Evolutionary conservation across 2,797 vertebrate genomes (phyloP).

Genomic region (Orientallactaga sibirica): DNA sequence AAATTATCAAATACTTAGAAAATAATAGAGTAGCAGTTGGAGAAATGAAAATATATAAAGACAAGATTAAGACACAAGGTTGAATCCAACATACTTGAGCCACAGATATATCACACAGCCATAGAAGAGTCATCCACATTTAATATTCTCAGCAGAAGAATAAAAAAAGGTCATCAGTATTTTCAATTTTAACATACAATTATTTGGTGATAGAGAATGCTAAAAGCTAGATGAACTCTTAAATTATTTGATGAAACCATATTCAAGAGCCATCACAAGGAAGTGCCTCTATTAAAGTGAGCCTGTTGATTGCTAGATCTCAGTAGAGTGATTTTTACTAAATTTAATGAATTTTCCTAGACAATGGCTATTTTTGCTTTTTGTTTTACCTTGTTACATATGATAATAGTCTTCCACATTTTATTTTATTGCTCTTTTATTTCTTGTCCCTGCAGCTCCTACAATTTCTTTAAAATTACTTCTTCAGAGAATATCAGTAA

Average conservation of each 20-base stretch:
- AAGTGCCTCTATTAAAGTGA: background rate
- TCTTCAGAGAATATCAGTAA: background rate
- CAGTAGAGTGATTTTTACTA: background rate
- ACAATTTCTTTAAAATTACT: constrained; percentile 29
- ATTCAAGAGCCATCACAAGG: constrained; percentile 9
- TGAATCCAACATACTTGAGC: background rate
- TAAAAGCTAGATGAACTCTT: background rate
- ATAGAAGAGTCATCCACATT: background rate
- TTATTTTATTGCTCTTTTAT: constrained; percentile 48
- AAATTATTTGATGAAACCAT: constrained; percentile 36
- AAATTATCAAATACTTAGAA: background rate
- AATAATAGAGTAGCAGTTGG: background rate
- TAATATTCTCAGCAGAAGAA: constrained; percentile 5
- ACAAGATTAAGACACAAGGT: background rate
- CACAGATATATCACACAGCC: background rate
- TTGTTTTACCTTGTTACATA: constrained; percentile 39
- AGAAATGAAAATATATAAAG: background rate
- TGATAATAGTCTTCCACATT: background rate
- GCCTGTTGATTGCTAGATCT: background rate
- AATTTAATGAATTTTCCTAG: constrained; percentile 46
- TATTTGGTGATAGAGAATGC: background rate
- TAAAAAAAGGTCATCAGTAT: constrained; percentile 31
- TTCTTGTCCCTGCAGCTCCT: background rate
- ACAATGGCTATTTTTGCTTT: constrained; percentile 12
- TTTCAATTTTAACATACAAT: background rate